Percentiles rank a stretch among this genome's conserved stretches.
Evolutionary conservation across 2,113 vertebrate genomes (phyloP).

Genomic region (Dasypus novemcinctus): DNA sequence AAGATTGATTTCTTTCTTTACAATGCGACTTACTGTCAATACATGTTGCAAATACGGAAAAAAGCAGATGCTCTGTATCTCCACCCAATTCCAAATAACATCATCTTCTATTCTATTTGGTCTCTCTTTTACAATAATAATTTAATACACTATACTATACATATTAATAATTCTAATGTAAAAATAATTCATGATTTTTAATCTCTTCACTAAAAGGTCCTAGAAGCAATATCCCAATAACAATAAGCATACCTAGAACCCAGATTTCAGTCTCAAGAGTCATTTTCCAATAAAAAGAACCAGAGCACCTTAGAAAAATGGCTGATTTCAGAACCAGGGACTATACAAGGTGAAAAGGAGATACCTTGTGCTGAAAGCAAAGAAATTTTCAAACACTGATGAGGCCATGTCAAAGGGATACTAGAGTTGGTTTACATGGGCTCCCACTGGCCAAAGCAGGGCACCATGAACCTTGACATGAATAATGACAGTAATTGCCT

Average conservation of each 20-base stretch:
- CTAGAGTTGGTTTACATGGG: too few relatives aligned
- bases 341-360: too few relatives aligned
- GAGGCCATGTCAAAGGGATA: too few relatives aligned
- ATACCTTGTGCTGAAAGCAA: too few relatives aligned
- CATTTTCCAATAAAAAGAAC: not conserved
- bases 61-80: conserved; percentile 17
- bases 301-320: too few relatives aligned
- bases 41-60: not conserved
- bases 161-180: not conserved
- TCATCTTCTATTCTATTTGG: not conserved
- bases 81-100: conserved; percentile 18
- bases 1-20: conserved; percentile 49
- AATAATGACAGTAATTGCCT: too few relatives aligned
- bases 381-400: too few relatives aligned
- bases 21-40: conserved; percentile 18
- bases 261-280: not conserved
- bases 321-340: too few relatives aligned
- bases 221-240: not conserved
- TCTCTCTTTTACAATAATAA: not conserved
- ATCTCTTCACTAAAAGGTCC: not conserved
- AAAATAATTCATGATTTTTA: conserved; percentile 37
- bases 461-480: too few relatives aligned
- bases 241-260: not conserved
- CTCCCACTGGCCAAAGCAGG: too few relatives aligned
- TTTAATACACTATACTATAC: not conserved